Conservation (phyloP, 2,113 vertebrate genomes). For the Lophius piscatorius region DNA sequence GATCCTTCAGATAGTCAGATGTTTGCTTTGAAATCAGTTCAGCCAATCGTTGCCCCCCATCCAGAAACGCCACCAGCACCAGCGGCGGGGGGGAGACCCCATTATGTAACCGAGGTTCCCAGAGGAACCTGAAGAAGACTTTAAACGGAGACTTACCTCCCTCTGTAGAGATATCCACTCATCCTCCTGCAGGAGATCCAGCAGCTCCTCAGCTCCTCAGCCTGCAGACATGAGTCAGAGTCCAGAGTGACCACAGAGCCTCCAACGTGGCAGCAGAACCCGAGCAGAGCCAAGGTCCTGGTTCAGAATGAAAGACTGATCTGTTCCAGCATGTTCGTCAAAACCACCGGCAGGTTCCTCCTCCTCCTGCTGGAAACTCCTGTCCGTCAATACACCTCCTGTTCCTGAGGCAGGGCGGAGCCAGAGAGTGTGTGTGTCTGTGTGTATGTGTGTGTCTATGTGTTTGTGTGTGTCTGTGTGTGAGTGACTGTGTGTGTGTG, state of each 20-base stretch:
- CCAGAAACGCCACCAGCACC: slow-evolving; percentile 4
- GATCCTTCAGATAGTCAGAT: not conserved
- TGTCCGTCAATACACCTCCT: no score
- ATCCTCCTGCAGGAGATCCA: slow-evolving; percentile 39
- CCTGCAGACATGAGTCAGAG: slow-evolving; percentile 8
- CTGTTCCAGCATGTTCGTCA: slow-evolving; percentile 70
- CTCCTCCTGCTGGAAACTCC: no score
- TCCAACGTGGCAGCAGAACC: not conserved
- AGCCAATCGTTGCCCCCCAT: slow-evolving; percentile 23
- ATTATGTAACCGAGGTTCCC: slow-evolving; percentile 16
- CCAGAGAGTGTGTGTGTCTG: slow-evolving; percentile 40
- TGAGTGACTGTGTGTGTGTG: no score
- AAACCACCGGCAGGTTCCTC: no score
- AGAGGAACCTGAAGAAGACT: no score
- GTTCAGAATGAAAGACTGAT: slow-evolving; percentile 74
- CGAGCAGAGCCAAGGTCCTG: slow-evolving; percentile 10
- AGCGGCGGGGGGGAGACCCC: slow-evolving; percentile 7
- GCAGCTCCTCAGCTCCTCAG: slow-evolving; percentile 19
- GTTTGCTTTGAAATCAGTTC: slow-evolving; percentile 14
- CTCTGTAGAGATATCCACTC: slow-evolving; percentile 80
- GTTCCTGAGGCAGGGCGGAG: no score
- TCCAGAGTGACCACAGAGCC: not conserved
- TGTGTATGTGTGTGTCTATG: slow-evolving; percentile 12
- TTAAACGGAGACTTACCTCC: no score
- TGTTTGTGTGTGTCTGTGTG: slow-evolving; percentile 34